A percentile compares a stretch with the other conserved stretches of the same genome.
These are phyloP conservation scores for Strigamia maritima DNA, from an alignment of 2,888 invertebrate species.

Conservation along the genomic window DNA sequence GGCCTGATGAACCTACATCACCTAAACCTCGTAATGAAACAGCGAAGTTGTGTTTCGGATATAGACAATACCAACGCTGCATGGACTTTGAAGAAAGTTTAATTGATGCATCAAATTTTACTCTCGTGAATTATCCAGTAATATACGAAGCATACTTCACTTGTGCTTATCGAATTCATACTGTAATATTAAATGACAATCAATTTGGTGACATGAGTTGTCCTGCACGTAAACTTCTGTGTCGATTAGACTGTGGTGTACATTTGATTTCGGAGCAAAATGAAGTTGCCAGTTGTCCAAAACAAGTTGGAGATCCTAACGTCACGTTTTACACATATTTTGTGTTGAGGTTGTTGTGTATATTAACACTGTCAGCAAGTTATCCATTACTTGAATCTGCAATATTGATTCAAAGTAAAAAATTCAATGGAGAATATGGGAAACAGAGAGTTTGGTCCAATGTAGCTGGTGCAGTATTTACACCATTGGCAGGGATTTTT, in stretches of 20 bases:
- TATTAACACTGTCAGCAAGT: constrained; percentile 76
- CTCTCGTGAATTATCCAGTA: not conserved
- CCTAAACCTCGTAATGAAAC: not conserved
- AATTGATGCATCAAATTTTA: not conserved
- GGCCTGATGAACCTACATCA: not conserved
- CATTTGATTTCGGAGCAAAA: not conserved
- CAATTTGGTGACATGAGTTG: not conserved
- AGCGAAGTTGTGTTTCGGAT: not conserved
- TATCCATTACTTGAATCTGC: constrained; percentile 87
- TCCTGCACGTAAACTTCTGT: not conserved
- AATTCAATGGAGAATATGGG: constrained; percentile 59
- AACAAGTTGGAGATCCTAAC: not conserved
- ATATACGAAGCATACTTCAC: not conserved
- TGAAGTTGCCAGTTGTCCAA: not conserved
- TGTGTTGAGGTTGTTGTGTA: constrained; percentile 71
- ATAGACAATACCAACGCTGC: not conserved
- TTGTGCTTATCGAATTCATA: not conserved
- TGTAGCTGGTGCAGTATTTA: constrained; percentile 51
- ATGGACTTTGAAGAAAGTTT: not conserved
- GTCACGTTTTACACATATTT: constrained; percentile 79
- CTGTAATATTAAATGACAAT: not conserved
- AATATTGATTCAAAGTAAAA: constrained; percentile 78
- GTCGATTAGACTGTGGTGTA: constrained; percentile 20
- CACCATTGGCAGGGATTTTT: not conserved
- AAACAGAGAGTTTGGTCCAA: constrained; percentile 53